Evolutionary conservation across 2,888 invertebrate genomes (phyloP).

Genomic region (Hypena proboscidalis): DNA sequence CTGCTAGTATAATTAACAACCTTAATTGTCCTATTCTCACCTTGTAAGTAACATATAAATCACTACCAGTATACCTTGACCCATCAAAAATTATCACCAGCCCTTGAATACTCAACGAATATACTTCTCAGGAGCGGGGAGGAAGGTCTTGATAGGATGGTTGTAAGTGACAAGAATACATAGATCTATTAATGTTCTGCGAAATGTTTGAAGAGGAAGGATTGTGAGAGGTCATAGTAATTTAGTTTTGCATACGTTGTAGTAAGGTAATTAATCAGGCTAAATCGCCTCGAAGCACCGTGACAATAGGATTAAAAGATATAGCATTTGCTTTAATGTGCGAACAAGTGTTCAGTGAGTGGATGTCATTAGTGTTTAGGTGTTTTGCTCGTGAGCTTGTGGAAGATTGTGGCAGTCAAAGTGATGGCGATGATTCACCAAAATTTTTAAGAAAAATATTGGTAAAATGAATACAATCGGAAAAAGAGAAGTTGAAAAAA

Average conservation of each 20-base stretch:
- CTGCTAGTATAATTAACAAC: conserved; percentile 55
- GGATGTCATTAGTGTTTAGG: conserved; percentile 1
- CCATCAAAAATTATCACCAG: background rate
- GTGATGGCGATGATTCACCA: too few relatives aligned
- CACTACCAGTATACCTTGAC: conserved; percentile 16
- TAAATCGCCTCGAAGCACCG: conserved; percentile 54
- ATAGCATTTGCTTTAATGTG: conserved; percentile 68
- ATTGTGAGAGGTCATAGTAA: background rate
- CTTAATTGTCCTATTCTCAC: conserved; percentile 58
- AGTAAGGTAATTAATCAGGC: conserved; percentile 74
- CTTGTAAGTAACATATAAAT: conserved; percentile 37
- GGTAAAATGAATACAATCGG: too few relatives aligned
- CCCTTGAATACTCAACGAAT: background rate
- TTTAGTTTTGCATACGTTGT: conserved; percentile 43
- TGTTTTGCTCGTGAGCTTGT: background rate
- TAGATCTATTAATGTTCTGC: background rate
- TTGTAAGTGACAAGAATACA: background rate
- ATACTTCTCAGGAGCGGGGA: background rate
- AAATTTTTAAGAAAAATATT: too few relatives aligned
- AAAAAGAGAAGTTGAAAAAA: too few relatives aligned
- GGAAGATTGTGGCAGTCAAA: too few relatives aligned
- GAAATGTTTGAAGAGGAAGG: background rate
- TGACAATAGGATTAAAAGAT: conserved; percentile 70
- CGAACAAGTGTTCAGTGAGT: conserved; percentile 22
- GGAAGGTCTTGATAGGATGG: conserved; percentile 6